Conservation (phyloP, 2,888 invertebrate genomes). For the Cosmorhoe ocellata region DNA sequence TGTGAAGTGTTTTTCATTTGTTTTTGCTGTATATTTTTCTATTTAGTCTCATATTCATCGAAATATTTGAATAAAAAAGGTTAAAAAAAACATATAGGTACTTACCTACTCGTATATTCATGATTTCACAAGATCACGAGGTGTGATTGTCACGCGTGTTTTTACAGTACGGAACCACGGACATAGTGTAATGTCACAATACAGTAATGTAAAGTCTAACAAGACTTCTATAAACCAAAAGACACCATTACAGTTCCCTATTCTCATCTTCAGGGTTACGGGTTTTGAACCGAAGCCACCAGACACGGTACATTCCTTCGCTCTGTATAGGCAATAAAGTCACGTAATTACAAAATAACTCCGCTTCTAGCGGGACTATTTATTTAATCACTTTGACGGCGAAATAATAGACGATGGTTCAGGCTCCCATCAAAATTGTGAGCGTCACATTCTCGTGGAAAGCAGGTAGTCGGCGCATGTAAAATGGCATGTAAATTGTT, state of each 20-base stretch:
- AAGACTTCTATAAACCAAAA: not conserved
- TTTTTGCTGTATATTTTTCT: too few relatives aligned
- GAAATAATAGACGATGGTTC: conserved; percentile 66
- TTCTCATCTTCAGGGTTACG: conserved; percentile 45
- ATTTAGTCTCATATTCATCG: too few relatives aligned
- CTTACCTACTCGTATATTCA: too few relatives aligned
- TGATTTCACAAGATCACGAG: too few relatives aligned
- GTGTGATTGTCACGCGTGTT: too few relatives aligned
- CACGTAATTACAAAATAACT: conserved; percentile 79
- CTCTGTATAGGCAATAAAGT: conserved; percentile 71
- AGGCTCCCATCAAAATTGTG: conserved; percentile 64
- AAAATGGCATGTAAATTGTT: not conserved
- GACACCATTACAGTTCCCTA: conserved; percentile 12
- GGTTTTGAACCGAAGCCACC: conserved; percentile 38
- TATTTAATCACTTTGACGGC: conserved; percentile 81
- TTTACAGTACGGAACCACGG: too few relatives aligned
- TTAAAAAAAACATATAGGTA: too few relatives aligned
- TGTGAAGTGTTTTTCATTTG: too few relatives aligned
- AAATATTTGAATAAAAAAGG: too few relatives aligned
- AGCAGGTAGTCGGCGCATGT: not conserved
- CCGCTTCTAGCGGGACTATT: conserved; percentile 70
- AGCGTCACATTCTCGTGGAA: conserved; percentile 17
- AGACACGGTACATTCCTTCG: conserved; percentile 63
- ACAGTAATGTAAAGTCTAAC: not conserved
- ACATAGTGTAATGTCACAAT: too few relatives aligned